Percentiles rank a stretch among this genome's conserved stretches.
Evolutionary conservation across 2,113 vertebrate genomes (phyloP).

Genomic region (Sterna hirundo): DNA sequence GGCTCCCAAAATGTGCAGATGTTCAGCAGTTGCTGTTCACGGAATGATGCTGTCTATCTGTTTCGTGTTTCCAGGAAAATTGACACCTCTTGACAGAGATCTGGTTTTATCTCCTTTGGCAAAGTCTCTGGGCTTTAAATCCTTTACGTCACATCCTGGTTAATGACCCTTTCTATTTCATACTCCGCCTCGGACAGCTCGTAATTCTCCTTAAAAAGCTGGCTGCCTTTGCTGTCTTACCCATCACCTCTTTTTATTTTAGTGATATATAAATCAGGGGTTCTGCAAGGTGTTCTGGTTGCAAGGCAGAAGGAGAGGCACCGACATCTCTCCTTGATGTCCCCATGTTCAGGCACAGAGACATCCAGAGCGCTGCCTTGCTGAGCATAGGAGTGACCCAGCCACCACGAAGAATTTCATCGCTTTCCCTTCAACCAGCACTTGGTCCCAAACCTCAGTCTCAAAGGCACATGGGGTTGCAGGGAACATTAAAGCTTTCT

Average conservation of each 20-base stretch:
- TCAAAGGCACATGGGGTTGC: not conserved
- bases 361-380: not conserved
- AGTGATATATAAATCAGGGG: not conserved
- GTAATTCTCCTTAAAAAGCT: not conserved
- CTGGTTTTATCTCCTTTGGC: not conserved
- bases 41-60: not conserved
- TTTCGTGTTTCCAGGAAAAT: not conserved
- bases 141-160: not conserved
- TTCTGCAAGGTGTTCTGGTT: not conserved
- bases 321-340: not conserved
- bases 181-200: not conserved
- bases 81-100: not conserved
- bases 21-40: not conserved
- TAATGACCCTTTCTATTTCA: not conserved
- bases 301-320: not conserved
- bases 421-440: not conserved
- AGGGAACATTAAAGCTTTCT: not conserved
- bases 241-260: not conserved
- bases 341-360: not conserved
- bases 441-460: not conserved
- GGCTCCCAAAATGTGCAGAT: not conserved
- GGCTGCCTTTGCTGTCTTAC: not conserved
- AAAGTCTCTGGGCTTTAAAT: not conserved
- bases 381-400: not conserved
- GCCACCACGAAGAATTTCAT: not conserved